These are phyloP conservation scores for Smutsia temminckii DNA, from an alignment of 2,797 vertebrate genomes.

Conservation along the genomic window DNA sequence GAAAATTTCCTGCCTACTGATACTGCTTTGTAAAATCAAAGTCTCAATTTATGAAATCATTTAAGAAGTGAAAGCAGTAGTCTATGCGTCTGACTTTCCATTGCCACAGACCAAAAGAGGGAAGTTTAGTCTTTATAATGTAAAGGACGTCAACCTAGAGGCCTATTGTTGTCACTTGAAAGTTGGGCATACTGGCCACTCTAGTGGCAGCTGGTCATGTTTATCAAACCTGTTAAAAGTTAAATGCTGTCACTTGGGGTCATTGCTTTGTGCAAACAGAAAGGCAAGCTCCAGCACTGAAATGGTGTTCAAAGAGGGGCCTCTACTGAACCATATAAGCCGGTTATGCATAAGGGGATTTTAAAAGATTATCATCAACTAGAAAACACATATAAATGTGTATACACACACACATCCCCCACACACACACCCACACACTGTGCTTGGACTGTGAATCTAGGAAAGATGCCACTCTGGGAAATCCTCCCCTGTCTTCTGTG, in stretches of 20 bases:
- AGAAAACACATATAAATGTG: background rate
- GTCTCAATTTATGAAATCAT: background rate
- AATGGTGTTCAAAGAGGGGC: background rate
- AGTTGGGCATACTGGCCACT: background rate
- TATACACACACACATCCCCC: background rate
- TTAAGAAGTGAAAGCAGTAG: background rate
- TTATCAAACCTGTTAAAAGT: conserved; percentile 45
- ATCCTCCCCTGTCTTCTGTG: background rate
- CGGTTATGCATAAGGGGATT: conserved; percentile 63
- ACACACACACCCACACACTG: background rate
- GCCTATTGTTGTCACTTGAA: background rate
- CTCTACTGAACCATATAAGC: background rate
- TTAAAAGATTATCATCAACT: conserved; percentile 55
- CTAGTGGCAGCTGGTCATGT: conserved; percentile 18
- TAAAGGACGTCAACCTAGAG: background rate
- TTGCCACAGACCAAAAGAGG: background rate
- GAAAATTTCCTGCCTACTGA: background rate
- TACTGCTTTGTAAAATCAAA: background rate
- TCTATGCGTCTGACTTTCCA: background rate
- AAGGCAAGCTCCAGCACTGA: background rate
- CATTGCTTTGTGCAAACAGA: conserved; percentile 4
- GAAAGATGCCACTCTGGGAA: background rate
- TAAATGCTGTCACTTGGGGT: conserved; percentile 42
- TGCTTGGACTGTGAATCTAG: background rate
- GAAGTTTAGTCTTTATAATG: background rate